These are phyloP conservation scores for Agrypnia vestita DNA, from an alignment of 1,140 invertebrate species.

Conservation along the genomic window DNA sequence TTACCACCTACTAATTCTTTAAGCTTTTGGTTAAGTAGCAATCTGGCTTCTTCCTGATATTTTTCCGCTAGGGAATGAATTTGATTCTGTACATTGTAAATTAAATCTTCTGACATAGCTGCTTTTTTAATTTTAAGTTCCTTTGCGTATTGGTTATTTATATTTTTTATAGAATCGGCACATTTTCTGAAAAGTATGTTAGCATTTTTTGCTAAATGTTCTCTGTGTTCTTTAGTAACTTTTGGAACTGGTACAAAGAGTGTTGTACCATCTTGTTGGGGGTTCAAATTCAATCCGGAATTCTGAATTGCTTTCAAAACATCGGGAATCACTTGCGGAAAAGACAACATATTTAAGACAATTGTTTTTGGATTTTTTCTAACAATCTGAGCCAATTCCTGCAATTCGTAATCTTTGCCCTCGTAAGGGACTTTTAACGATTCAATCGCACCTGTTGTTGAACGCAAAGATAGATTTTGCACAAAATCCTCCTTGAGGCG, in stretches of 20 bases:
- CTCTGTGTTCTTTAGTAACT: conserved; percentile 93
- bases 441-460: conserved; percentile 85
- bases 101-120: conserved; percentile 79
- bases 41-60: conserved; percentile 79
- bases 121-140: conserved; percentile 78
- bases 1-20: conserved; percentile 74
- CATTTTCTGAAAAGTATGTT: conserved; percentile 87
- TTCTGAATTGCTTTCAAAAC: conserved; percentile 83
- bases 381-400: conserved; percentile 91
- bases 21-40: conserved; percentile 79
- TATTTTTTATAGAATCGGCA: conserved; percentile 83
- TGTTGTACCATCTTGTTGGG: conserved; percentile 94
- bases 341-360: conserved; percentile 85
- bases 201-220: conserved; percentile 89
- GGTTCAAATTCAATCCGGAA: conserved; percentile 94
- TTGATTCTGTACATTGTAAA: conserved; percentile 79
- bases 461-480: conserved; percentile 84
- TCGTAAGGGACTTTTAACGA: conserved; percentile 83
- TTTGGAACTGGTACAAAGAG: conserved; percentile 92
- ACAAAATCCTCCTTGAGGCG: conserved; percentile 85
- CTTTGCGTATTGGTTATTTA: conserved; percentile 84
- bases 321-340: conserved; percentile 88
- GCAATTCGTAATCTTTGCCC: conserved; percentile 86
- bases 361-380: conserved; percentile 91
- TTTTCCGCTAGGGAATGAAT: conserved; percentile 78